phyloP scores from a whole-genome alignment of 1,140 invertebrate species.

The Potamilus streckersoni region DNA sequence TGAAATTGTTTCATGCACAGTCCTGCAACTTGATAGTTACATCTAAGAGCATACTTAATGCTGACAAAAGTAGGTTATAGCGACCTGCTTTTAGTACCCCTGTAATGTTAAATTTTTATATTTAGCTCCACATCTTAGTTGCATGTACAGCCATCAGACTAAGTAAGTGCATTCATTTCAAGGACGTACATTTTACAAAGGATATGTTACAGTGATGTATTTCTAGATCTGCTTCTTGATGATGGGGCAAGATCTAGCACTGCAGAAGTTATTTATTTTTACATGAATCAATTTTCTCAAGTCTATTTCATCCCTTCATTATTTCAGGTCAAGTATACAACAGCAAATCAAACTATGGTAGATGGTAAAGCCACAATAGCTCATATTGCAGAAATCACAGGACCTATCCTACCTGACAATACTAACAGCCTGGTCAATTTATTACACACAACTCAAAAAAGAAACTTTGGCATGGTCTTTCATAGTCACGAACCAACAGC shows the following conservation, averaged over 20 bases:
- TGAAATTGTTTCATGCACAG: no score
- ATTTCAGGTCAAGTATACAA: slow-evolving; percentile 43
- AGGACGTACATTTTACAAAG: not conserved
- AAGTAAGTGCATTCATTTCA: not conserved
- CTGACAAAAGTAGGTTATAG: no score
- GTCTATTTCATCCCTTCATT: not conserved
- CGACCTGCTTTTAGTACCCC: no score
- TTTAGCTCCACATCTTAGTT: no score
- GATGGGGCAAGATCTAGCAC: not conserved
- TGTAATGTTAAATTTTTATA: no score
- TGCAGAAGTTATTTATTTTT: not conserved
- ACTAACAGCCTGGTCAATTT: slow-evolving; percentile 21
- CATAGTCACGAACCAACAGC: slow-evolving; percentile 44
- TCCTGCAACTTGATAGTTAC: no score
- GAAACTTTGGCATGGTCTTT: slow-evolving; percentile 36
- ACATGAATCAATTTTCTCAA: not conserved
- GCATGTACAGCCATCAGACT: not conserved
- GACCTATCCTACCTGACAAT: slow-evolving; percentile 40
- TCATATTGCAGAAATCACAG: slow-evolving; percentile 41
- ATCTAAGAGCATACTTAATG: no score
- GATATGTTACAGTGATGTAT: not conserved
- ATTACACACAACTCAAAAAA: slow-evolving; percentile 30
- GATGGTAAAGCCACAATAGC: slow-evolving; percentile 34
- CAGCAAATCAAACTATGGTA: slow-evolving; percentile 33
- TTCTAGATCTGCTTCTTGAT: not conserved